Percentiles rank a stretch among this genome's conserved stretches.
phyloP scores from a whole-genome alignment of 2,888 invertebrate genomes.

The Mimachlamys varia region DNA sequence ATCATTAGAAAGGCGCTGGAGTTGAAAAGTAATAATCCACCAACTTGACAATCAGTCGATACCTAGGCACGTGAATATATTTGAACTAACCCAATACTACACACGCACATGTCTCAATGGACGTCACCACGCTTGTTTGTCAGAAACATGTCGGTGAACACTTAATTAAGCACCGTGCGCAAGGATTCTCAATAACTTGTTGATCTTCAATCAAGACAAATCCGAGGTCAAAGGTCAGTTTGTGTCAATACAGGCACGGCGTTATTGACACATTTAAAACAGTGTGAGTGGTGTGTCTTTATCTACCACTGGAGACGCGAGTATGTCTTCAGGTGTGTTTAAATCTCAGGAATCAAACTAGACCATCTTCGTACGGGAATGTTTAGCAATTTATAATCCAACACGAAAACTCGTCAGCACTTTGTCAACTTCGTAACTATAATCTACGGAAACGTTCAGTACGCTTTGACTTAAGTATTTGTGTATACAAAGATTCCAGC shows the following conservation, averaged over 20 bases:
- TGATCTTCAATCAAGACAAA: slow-evolving; percentile 17
- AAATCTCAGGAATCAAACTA: background rate
- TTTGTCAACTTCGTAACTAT: background rate
- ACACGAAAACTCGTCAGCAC: background rate
- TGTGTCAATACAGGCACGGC: background rate
- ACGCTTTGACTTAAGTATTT: slow-evolving; percentile 11
- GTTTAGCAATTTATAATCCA: background rate
- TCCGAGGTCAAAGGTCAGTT: background rate
- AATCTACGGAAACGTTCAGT: background rate
- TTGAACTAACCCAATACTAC: background rate
- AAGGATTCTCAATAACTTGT: background rate
- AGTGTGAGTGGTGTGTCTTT: slow-evolving; percentile 17
- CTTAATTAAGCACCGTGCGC: slow-evolving; percentile 13
- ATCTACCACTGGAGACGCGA: background rate
- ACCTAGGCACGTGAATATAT: too few species aligned
- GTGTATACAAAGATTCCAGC: slow-evolving; percentile 17
- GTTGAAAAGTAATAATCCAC: too few species aligned
- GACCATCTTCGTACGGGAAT: background rate
- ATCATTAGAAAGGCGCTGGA: background rate
- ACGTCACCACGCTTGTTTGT: background rate
- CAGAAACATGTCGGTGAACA: background rate
- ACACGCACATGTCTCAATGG: background rate
- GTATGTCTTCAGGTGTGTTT: background rate
- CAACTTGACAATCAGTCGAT: too few species aligned
- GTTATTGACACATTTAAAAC: slow-evolving; percentile 11